phyloP scores from a whole-genome alignment of 2,113 vertebrate species.

The Phylloscopus trochiloides region DNA sequence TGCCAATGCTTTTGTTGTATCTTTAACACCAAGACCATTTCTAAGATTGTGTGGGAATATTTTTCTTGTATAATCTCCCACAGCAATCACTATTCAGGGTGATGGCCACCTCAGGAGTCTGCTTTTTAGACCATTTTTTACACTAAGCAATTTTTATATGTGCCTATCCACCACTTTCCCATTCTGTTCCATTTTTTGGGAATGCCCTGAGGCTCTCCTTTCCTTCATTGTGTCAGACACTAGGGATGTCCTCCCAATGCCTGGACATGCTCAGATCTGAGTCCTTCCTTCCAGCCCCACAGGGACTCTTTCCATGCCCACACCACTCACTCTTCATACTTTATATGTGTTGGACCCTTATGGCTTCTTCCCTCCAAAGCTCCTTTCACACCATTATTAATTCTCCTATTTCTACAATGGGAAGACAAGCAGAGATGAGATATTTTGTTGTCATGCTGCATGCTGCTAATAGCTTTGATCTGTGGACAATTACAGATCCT shows the following conservation, averaged over 20 bases:
- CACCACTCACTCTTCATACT: neutral
- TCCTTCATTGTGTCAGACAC: neutral
- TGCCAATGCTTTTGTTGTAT: neutral
- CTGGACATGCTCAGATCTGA: neutral
- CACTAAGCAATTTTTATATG: neutral
- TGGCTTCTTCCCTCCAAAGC: neutral
- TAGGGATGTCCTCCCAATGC: neutral
- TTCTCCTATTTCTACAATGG: neutral
- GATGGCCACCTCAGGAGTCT: neutral
- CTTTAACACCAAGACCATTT: neutral
- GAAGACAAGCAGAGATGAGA: conserved; percentile 7
- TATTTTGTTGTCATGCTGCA: conserved; percentile 4
- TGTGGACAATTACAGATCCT: neutral
- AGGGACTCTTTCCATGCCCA: neutral
- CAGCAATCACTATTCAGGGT: neutral
- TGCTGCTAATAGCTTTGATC: conserved; percentile 23
- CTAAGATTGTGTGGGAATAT: neutral
- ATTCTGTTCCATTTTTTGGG: neutral
- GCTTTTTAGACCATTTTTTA: neutral
- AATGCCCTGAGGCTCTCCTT: neutral
- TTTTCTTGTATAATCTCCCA: neutral
- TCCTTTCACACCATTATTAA: neutral
- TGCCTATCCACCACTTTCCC: neutral
- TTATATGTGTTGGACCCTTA: neutral
- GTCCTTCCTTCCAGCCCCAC: neutral